Base-by-base conservation (phyloP, 2,797 vertebrate species). In the Allobates femoralis region DNA sequence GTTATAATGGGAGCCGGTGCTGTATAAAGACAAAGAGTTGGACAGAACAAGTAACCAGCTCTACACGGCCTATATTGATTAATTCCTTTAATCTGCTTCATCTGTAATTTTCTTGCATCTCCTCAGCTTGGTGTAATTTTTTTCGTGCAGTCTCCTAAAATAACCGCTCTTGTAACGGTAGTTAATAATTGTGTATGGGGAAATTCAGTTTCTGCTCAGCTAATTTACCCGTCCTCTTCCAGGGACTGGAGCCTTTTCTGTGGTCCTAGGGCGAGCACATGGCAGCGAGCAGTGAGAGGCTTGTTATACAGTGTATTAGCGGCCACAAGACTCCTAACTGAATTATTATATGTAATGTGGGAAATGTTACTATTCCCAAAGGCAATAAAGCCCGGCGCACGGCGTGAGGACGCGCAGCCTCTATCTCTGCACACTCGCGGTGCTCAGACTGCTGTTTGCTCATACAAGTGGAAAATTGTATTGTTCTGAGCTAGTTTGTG, bases 271-370 rank as follows among this genome's bases (percentile, higher is more conserved):
- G 66, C 84, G 69, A 32, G 11, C 7, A 16, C 66, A 56, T 30
- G 67, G 26, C 46, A 50, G 32, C 77, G n/a, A 50, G 28, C 34
- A 8, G 12, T 28, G 55, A 1, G 28, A 8, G 53, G 41, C n/a
- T 80, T 79, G 32, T 73, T 56, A 74, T 26, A 75, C 30, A 60
- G 37, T 80, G 46, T 75, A 75, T 74, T 64, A 51, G 53, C 14
- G 23, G 55, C 34, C 77, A 80, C 76, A 60, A 62, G 62, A 15
- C 64, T 34, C 32, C 53, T 81, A 64, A 75, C 67, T 53, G 67
- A 62, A 86, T 81, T 60, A 80, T 81, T 66, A 66, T 50, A 76
- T 81, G 55, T 74, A 73, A 75, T 67, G 26, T 76, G 58, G 69
- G 79, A 55, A 56, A 58, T 60, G 18, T 19, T 32, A 4, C 53